Percentiles rank a stretch among this genome's conserved stretches.
Conservation (phyloP, 1,140 invertebrate genomes). For the Hypothenemus hampei region DNA sequence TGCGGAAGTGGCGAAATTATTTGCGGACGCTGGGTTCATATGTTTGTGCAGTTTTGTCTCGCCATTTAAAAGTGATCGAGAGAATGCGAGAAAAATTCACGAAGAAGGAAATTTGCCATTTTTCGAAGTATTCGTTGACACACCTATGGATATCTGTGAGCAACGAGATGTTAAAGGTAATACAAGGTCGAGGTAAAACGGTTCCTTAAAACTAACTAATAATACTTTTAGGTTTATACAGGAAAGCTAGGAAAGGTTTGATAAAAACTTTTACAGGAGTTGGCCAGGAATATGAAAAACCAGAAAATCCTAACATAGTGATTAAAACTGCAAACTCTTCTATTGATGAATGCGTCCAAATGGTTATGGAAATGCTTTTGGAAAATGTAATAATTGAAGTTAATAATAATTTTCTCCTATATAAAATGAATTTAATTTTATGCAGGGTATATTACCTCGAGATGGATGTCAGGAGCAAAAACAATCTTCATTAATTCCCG, state of each 20-base stretch:
- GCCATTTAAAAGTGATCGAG: constrained; percentile 88
- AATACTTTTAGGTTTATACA: constrained; percentile 73
- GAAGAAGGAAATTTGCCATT: constrained; percentile 81
- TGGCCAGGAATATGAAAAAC: constrained; percentile 89
- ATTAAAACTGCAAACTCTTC: constrained; percentile 77
- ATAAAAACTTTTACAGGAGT: constrained; percentile 98
- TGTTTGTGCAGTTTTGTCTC: constrained; percentile 96
- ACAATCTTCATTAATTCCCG: constrained; percentile 28
- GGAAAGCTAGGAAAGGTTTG: constrained; percentile 89
- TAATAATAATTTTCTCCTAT: background rate
- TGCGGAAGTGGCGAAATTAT: constrained; percentile 88
- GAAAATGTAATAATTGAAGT: constrained; percentile 51
- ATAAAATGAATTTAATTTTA: background rate
- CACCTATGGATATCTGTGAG: constrained; percentile 92
- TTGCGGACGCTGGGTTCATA: constrained; percentile 95
- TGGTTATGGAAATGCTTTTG: constrained; percentile 74
- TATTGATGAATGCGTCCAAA: constrained; percentile 76
- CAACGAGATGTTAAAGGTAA: constrained; percentile 80
- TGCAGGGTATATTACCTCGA: constrained; percentile 29
- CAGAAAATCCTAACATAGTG: constrained; percentile 79
- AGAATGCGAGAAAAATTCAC: constrained; percentile 83
- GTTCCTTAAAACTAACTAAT: background rate
- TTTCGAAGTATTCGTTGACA: constrained; percentile 95
- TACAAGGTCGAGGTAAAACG: background rate
- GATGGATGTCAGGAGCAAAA: no score